Evolutionary conservation across 2,797 vertebrate species (phyloP), one percentile per base, ranked within the genome.

Genomic region (Lates japonicus): DNA sequence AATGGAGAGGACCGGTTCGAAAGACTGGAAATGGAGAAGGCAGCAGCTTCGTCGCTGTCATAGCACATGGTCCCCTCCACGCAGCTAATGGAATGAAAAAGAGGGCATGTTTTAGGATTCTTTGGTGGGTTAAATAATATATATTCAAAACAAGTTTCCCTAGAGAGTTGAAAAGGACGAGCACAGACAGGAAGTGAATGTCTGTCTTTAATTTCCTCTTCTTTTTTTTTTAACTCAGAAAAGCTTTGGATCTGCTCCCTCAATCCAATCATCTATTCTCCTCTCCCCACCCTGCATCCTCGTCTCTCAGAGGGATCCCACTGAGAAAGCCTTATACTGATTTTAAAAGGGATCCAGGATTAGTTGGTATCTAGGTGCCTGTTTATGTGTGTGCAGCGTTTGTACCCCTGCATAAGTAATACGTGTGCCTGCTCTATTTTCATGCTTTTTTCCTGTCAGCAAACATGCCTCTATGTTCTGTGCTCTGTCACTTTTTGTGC

Each of bases 1-100:
- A 99, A 89, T 0, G 97, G 98, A 0, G 98, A 99, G 0, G 98
- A 99, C 84, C 97, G 97, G 85, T 97, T 99, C 57, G 98, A 99
- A 13, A 97, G 88, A 80, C 97, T 98, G 89, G 97, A 97, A 48
- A 98, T 88, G 2, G 97, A 98, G 80, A 96, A 97, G 0, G 97
- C 92, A 60, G 98, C 98, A 70, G 97, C 96, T 25, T 99, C 98
- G 0, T 99, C 97, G 0, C 97, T 98, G 94, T 99, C 97, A 0
- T 98, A 98, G 93, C 96, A 97, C 78, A 90, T 82, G 51, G 92
- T 94, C 84, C 94, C 97, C 82, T 99, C 97, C 71, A 97, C 93
- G 52, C 96, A 96, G 93, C 98, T 99, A 29, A 81, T 0, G 20
- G 70, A 37, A 68, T 5, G 44, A 58, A 54, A 65, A 55, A 60